Conservation (phyloP, 2,797 vertebrate genomes). For the Pitangus sulphuratus region DNA sequence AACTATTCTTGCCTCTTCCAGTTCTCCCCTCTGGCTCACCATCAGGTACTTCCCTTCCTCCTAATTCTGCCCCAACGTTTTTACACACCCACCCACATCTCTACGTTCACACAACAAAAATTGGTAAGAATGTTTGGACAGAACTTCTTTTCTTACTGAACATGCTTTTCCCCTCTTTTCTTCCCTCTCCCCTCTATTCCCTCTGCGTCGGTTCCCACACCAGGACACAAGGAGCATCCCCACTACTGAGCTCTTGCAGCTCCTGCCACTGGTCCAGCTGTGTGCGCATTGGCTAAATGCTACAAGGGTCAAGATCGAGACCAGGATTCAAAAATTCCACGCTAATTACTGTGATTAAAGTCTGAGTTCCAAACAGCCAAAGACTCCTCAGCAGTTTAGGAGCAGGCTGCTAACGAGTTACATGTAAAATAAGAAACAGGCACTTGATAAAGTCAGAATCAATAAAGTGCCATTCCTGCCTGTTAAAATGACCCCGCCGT, state of each 20-base stretch:
- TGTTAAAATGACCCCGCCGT: conserved; percentile 26
- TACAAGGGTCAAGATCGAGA: conserved; percentile 59
- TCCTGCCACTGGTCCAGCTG: conserved; percentile 4
- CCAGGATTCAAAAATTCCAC: conserved; percentile 59
- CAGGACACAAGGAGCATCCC: conserved; percentile 8
- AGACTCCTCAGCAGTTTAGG: conserved; percentile 23
- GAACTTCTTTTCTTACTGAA: not conserved
- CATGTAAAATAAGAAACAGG: conserved; percentile 33
- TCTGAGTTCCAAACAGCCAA: conserved; percentile 20
- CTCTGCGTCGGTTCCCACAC: not conserved
- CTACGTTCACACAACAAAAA: not conserved
- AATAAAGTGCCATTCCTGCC: conserved; percentile 15
- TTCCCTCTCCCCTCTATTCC: not conserved
- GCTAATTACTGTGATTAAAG: conserved; percentile 72
- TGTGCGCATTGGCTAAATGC: not conserved
- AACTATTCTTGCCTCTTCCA: not conserved
- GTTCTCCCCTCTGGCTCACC: not conserved
- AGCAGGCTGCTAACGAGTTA: conserved; percentile 33
- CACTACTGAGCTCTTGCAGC: not conserved
- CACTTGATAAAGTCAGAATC: conserved; percentile 55
- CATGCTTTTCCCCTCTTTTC: not conserved
- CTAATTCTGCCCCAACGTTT: not conserved
- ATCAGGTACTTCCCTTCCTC: not conserved
- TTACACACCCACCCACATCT: not conserved
- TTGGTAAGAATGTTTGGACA: not conserved